Conservation (phyloP, 2,797 vertebrate species). For the Pterois miles region DNA sequence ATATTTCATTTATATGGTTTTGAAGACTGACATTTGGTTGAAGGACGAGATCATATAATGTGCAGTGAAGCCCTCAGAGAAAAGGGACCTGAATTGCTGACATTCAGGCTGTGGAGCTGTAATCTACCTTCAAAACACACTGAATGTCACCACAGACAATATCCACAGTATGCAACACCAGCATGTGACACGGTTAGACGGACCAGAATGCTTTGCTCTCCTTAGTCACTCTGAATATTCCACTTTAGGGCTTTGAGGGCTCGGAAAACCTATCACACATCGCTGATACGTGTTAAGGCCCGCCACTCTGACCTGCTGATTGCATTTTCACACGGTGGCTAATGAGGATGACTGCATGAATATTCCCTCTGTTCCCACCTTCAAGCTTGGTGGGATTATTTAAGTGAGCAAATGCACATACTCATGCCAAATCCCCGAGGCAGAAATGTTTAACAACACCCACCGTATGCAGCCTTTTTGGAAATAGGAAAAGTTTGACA, state of each 20-base stretch:
- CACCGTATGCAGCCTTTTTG: not conserved
- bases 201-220: constrained; percentile 44
- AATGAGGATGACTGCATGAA: constrained; percentile 7
- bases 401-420: not conserved
- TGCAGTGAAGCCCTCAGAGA: constrained; percentile 36
- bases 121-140: constrained; percentile 49
- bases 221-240: constrained; percentile 43
- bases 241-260: constrained; percentile 44
- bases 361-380: constrained; percentile 31
- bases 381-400: constrained; percentile 22
- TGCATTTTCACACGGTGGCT: constrained; percentile 33
- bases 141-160: constrained; percentile 38
- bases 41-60: constrained; percentile 42
- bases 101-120: constrained; percentile 33
- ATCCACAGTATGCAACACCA: constrained; percentile 18
- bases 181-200: constrained; percentile 51
- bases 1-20: constrained; percentile 33
- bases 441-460: not conserved
- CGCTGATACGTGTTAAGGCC: constrained; percentile 20
- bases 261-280: constrained; percentile 22
- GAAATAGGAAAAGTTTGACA: not conserved
- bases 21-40: constrained; percentile 61
- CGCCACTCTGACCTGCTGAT: constrained; percentile 24
- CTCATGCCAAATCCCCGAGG: not conserved
- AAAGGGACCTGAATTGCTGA: constrained; percentile 55